phyloP scores from a whole-genome alignment of 2,797 vertebrate species.

The Gobio occitaniae region DNA sequence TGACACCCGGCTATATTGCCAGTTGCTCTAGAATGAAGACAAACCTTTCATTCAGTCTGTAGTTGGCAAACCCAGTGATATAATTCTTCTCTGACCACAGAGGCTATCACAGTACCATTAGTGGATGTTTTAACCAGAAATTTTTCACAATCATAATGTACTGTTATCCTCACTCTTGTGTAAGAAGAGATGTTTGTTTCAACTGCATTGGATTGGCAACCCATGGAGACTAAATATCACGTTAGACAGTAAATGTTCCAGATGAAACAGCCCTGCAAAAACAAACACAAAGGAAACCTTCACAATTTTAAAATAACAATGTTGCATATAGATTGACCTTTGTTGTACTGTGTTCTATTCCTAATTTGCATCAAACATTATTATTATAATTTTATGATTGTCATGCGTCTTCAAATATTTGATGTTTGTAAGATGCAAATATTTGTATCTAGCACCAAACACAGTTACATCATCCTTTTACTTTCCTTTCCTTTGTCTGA shows the following conservation, averaged over 20 bases:
- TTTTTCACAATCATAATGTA: conserved; percentile 29
- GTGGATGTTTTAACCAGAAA: conserved; percentile 40
- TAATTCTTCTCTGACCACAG: conserved; percentile 46
- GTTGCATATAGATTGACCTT: not conserved
- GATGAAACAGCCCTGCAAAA: not conserved
- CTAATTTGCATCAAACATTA: not conserved
- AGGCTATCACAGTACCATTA: conserved; percentile 36
- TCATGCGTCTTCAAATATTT: not conserved
- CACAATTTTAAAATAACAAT: not conserved
- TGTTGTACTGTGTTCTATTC: not conserved
- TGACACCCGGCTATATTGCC: conserved; percentile 83
- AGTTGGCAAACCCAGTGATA: conserved; percentile 68
- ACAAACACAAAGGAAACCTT: not conserved
- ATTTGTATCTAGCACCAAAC: not conserved
- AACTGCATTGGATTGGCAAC: not conserved
- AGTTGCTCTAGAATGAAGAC: conserved; percentile 79
- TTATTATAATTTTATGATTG: not conserved
- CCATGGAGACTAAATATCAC: not conserved
- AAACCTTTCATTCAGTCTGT: conserved; percentile 60
- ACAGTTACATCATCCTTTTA: not conserved
- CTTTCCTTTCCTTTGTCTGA: conserved; percentile 1
- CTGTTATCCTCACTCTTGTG: conserved; percentile 5
- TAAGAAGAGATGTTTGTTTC: conserved; percentile 15
- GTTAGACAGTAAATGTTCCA: not conserved
- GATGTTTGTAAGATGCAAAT: not conserved